Evolutionary conservation across 2,113 vertebrate species (phyloP).

Genomic region (Falco punctatus): DNA sequence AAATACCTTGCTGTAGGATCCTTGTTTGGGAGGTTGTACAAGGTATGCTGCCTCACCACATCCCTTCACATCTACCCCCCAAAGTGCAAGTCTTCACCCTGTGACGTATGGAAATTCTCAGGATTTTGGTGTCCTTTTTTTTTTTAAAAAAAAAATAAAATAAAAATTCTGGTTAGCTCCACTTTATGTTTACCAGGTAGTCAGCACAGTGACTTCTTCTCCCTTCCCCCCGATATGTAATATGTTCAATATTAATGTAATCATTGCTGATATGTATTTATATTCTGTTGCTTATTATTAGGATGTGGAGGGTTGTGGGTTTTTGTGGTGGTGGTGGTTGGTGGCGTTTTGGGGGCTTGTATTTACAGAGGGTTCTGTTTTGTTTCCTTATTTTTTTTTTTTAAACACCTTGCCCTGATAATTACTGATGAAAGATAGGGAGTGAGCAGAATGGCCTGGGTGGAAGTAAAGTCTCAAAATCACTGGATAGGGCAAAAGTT

Average conservation of each 20-base stretch:
- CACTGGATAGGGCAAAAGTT: background rate
- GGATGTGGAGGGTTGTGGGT: rapidly evolving
- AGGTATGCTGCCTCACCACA: background rate
- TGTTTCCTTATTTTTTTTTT: background rate
- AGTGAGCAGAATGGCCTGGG: background rate
- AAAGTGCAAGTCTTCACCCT: background rate
- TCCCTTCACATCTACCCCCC: background rate
- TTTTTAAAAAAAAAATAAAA: too few species aligned
- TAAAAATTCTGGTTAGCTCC: background rate
- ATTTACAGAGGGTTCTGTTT: background rate
- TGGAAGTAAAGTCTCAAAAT: background rate
- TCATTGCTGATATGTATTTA: background rate
- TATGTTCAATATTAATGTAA: background rate
- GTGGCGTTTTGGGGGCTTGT: rapidly evolving
- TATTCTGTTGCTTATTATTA: background rate
- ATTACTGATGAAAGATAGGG: background rate
- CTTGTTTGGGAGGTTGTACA: background rate
- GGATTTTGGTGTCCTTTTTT: background rate
- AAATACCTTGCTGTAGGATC: background rate
- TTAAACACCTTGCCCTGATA: background rate
- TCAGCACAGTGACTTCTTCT: background rate
- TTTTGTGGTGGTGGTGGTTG: background rate
- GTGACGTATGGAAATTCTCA: background rate
- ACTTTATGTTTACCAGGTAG: background rate
- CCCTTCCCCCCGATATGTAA: background rate